Conservation (phyloP, 2,888 invertebrate species). For the Xiphydria camelus region DNA sequence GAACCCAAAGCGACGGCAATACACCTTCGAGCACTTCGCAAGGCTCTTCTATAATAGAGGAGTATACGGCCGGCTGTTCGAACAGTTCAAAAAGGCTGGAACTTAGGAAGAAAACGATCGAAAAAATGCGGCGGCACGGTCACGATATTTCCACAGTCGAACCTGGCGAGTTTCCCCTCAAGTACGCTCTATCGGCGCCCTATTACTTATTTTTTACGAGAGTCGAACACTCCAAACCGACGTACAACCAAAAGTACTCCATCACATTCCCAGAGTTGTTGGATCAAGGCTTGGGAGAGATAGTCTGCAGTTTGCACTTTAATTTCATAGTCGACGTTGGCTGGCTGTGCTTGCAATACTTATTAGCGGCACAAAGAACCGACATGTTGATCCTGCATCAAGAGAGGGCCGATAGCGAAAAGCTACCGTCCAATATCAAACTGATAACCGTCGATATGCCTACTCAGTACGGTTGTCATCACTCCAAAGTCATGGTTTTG, state of each 20-base stretch:
- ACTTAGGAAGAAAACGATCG: constrained; percentile 34
- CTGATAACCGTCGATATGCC: constrained; percentile 36
- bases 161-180: constrained; percentile 68
- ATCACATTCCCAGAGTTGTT: constrained; percentile 79
- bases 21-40: constrained; percentile 2
- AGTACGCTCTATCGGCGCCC: constrained; percentile 70
- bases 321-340: constrained; percentile 92
- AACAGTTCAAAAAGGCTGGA: constrained; percentile 19
- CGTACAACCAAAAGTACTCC: constrained; percentile 68
- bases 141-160: constrained; percentile 62
- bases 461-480: constrained; percentile 44
- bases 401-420: constrained; percentile 30
- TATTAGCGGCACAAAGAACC: constrained; percentile 72
- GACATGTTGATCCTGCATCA: constrained; percentile 41
- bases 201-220: constrained; percentile 78
- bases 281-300: constrained; percentile 74
- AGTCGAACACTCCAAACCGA: constrained; percentile 67
- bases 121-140: constrained; percentile 49
- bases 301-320: constrained; percentile 79
- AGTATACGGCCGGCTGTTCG: constrained; percentile 19
- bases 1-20: too few species aligned
- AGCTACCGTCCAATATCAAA: constrained; percentile 37
- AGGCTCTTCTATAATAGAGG: constrained; percentile 24
- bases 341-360: constrained; percentile 87
- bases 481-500: constrained; percentile 81